Evolutionary conservation across 2,113 vertebrate genomes (phyloP).

Genomic region (Noturus placidus): DNA sequence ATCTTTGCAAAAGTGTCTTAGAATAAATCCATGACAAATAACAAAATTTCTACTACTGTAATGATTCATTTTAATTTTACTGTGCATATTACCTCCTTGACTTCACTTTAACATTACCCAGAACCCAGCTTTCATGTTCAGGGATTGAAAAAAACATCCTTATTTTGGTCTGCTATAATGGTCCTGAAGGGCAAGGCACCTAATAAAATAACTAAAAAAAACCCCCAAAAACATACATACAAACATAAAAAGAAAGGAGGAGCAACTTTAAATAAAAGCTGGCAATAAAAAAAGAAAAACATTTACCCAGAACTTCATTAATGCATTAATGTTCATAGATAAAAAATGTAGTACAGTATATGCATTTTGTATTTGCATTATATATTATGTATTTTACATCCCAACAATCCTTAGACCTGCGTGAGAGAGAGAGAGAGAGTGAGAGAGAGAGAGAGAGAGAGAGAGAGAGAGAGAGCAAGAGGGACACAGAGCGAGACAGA

Average conservation of each 20-base stretch:
- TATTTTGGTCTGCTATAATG: not conserved
- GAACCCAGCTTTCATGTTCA: not conserved
- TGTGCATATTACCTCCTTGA: not conserved
- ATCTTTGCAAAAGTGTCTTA: not conserved
- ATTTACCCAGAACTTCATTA: not conserved
- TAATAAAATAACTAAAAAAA: not conserved
- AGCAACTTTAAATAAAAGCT: not conserved
- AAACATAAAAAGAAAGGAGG: not conserved
- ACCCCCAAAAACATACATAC: not conserved
- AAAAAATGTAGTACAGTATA: not conserved
- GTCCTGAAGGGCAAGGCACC: not conserved
- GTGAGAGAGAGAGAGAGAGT: not conserved
- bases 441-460: conserved; percentile 6
- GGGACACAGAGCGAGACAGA: conserved; percentile 5
- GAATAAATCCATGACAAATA: not conserved
- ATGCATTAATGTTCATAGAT: not conserved
- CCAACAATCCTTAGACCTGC: conserved; percentile 11
- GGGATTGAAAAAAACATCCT: not conserved
- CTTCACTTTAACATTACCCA: not conserved
- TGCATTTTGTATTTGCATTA: no score
- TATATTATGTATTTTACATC: not conserved
- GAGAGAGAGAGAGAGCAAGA: conserved; percentile 5
- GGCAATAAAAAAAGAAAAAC: not conserved
- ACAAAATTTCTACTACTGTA: not conserved
- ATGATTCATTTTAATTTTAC: not conserved